Conservation (phyloP, 2,888 invertebrate species). For the Andricus curvator region DNA sequence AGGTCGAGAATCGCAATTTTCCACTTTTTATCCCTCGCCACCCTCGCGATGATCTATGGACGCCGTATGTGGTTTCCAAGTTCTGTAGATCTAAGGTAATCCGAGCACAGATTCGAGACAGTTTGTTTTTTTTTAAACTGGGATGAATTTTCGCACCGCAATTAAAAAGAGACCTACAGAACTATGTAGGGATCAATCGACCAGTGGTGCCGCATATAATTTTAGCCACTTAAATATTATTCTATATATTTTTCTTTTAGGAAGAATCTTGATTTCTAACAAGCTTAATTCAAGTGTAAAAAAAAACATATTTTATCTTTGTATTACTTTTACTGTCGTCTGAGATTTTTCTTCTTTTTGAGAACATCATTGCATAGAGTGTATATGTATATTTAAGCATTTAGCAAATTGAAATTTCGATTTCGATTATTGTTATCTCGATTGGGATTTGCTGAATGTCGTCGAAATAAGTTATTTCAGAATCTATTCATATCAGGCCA, state of each 20-base stretch:
- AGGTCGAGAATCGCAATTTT: constrained; percentile 21
- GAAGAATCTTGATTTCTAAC: constrained; percentile 30
- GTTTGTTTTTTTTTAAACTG: constrained; percentile 28
- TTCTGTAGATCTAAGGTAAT: constrained; percentile 27
- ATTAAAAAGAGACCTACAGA: constrained; percentile 7
- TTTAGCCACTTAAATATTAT: constrained; percentile 38
- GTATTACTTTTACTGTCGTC: constrained; percentile 32
- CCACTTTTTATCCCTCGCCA: constrained; percentile 8
- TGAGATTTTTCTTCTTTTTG: neutral
- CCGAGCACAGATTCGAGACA: constrained; percentile 12
- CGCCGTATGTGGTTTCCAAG: neutral
- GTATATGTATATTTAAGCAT: constrained; percentile 32
- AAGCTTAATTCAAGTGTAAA: constrained; percentile 38
- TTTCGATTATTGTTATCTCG: neutral
- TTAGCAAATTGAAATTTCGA: constrained; percentile 27
- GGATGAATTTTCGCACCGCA: constrained; percentile 11
- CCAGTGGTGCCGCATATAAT: constrained; percentile 38
- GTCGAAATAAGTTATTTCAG: constrained; percentile 64
- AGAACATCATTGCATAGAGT: constrained; percentile 21
- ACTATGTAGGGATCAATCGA: neutral
- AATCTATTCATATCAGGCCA: constrained; percentile 68
- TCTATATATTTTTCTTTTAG: constrained; percentile 33
- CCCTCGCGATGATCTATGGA: neutral
- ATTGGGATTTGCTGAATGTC: constrained; percentile 21
- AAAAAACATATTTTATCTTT: constrained; percentile 24